A percentile compares a stretch with the other conserved stretches of the same genome.
These are phyloP conservation scores for Digitonthophagus gazella DNA, from an alignment of 2,888 invertebrate species.

Conservation along the genomic window DNA sequence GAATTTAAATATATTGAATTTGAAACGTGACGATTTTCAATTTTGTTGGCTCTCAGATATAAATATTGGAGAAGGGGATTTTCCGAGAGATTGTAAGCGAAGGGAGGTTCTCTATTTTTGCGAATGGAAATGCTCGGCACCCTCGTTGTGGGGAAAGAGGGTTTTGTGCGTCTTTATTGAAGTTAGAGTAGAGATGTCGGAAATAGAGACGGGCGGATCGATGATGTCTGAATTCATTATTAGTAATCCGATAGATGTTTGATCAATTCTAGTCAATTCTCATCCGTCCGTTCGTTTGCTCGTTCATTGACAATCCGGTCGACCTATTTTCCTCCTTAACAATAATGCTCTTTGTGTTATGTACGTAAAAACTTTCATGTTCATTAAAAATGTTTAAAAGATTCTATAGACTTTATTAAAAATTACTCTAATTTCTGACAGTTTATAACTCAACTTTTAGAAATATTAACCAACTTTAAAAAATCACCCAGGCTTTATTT, in stretches of 20 bases:
- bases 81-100: too few species aligned
- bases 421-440: too few species aligned
- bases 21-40: not conserved
- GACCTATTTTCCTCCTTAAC: not conserved
- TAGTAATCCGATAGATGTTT: not conserved
- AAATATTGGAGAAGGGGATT: not conserved
- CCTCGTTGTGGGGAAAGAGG: not conserved
- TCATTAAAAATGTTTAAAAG: too few species aligned
- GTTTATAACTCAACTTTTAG: too few species aligned
- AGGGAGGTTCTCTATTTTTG: too few species aligned
- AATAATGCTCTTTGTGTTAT: not conserved
- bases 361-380: too few species aligned
- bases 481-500: too few species aligned
- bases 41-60: not conserved
- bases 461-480: too few species aligned
- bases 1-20: not conserved
- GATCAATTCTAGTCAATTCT: not conserved
- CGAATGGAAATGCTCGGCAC: too few species aligned
- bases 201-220: not conserved
- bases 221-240: not conserved
- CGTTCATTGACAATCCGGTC: too few species aligned
- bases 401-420: too few species aligned
- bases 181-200: not conserved
- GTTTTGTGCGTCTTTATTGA: not conserved
- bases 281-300: not conserved